Conservation (phyloP, 2,797 vertebrate species). For the Taeniopygia guttata region DNA sequence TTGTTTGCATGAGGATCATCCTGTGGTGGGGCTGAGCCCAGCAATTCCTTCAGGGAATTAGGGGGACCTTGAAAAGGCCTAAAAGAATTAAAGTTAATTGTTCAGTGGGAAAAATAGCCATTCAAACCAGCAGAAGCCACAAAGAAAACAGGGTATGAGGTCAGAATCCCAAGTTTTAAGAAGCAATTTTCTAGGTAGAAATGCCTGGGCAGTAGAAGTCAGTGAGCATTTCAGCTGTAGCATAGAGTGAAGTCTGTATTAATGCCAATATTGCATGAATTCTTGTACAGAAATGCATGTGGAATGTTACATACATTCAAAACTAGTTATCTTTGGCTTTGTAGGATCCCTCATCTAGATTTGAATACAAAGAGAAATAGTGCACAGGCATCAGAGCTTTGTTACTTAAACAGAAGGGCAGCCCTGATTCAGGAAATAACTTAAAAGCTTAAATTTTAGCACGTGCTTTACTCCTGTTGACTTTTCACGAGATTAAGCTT, state of each 20-base stretch:
- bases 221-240: constrained; percentile 61
- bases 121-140: constrained; percentile 58
- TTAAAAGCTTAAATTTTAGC: neutral
- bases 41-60: neutral
- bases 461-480: neutral
- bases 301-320: constrained; percentile 7
- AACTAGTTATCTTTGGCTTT: constrained; percentile 33
- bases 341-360: constrained; percentile 15
- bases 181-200: constrained; percentile 49
- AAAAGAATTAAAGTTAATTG: neutral
- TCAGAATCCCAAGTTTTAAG: constrained; percentile 50
- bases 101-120: constrained; percentile 64
- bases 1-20: neutral
- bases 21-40: neutral
- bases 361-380: neutral
- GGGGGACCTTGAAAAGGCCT: constrained; percentile 4
- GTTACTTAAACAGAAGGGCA: neutral
- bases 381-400: neutral
- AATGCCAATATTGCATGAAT: constrained; percentile 66
- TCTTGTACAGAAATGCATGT: constrained; percentile 71
- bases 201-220: constrained; percentile 59
- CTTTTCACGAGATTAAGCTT: neutral
- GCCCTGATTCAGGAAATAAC: neutral
- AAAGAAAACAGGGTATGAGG: constrained; percentile 64
- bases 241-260: constrained; percentile 53